These are phyloP conservation scores for Protaetia brevitarsis DNA, from an alignment of 1,140 invertebrate genomes.

Conservation along the genomic window DNA sequence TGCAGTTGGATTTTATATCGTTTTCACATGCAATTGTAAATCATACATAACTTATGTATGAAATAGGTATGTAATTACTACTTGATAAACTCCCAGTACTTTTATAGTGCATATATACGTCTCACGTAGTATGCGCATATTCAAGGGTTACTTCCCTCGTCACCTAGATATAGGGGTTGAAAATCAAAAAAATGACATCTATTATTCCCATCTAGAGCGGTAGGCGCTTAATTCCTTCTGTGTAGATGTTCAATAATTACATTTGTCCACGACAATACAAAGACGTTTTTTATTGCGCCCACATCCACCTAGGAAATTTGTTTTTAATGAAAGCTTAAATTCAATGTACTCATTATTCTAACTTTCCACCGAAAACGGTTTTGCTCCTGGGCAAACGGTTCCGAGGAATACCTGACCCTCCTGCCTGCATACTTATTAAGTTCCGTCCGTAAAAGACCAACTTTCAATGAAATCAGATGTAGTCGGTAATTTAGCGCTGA, in stretches of 20 bases:
- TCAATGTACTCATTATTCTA: slow-evolving; percentile 27
- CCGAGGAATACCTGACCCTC: slow-evolving; percentile 25
- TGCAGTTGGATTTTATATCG: background rate
- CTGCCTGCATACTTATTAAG: slow-evolving; percentile 26
- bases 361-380: slow-evolving; percentile 21
- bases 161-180: no score
- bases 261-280: background rate
- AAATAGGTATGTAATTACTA: background rate
- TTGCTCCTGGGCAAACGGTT: background rate
- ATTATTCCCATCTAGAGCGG: no score
- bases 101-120: no score
- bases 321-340: slow-evolving; percentile 30
- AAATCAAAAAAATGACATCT: no score
- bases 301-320: slow-evolving; percentile 27
- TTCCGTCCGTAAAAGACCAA: background rate
- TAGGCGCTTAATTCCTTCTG: background rate
- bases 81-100: background rate
- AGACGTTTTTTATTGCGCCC: background rate
- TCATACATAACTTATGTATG: background rate
- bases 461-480: background rate
- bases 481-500: background rate
- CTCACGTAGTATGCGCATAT: no score
- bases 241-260: background rate
- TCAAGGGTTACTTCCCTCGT: no score
- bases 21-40: background rate